Evolutionary conservation across 2,888 invertebrate species (phyloP).

Genomic region (Sepiola atlantica): DNA sequence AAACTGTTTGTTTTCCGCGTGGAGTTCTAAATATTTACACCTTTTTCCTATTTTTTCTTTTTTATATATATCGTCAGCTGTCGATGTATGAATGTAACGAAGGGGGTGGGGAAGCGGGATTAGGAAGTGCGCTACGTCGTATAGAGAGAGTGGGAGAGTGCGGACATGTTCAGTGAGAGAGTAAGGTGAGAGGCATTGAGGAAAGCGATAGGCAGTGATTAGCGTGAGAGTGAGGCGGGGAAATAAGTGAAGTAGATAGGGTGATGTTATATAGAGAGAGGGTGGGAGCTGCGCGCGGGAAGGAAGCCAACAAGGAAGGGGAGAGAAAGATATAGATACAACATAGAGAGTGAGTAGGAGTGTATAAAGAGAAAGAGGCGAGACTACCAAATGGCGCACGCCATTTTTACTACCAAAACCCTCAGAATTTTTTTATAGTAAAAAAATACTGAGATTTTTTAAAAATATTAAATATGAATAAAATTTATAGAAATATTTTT

Average conservation of each 20-base stretch:
- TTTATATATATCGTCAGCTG: not conserved
- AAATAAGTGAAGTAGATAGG: not conserved
- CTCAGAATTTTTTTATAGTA: not conserved
- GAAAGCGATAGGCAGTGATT: not conserved
- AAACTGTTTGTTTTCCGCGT: constrained; percentile 13
- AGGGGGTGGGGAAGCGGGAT: not conserved
- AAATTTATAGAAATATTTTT: too few relatives aligned
- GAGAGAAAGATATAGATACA: not conserved
- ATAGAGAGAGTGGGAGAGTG: not conserved
- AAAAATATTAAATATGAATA: too few relatives aligned
- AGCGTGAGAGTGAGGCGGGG: not conserved
- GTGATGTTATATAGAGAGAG: not conserved
- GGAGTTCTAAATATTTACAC: not conserved
- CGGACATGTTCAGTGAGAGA: not conserved
- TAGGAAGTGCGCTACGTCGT: not conserved
- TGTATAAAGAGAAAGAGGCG: not conserved
- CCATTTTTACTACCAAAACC: not conserved
- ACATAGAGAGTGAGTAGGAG: not conserved
- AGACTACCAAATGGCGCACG: not conserved
- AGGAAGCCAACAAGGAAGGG: not conserved
- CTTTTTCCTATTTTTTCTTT: not conserved
- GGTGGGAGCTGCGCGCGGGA: not conserved
- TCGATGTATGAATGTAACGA: not conserved
- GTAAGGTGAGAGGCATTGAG: not conserved
- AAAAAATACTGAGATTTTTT: not conserved